Conservation (phyloP, 2,888 invertebrate genomes). For the Drosophila borborema region DNA sequence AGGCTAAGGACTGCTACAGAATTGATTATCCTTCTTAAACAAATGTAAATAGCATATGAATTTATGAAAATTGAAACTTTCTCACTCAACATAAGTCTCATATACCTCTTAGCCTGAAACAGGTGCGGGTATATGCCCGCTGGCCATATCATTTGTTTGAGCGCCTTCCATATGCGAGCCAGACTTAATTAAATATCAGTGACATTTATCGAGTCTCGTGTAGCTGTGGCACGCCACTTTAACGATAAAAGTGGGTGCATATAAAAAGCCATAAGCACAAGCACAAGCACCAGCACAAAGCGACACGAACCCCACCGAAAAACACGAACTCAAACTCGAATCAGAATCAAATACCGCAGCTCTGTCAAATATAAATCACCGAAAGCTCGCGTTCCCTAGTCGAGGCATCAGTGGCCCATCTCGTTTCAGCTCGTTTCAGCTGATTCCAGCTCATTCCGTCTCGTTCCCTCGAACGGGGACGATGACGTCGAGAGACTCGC, state of each 20-base stretch:
- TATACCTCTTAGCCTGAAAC: slow-evolving; percentile 1
- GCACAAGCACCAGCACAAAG: neutral
- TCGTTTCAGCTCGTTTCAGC: slow-evolving; percentile 18
- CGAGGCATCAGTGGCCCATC: slow-evolving; percentile 39
- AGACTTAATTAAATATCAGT: slow-evolving; percentile 79
- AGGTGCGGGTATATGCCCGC: slow-evolving; percentile 22
- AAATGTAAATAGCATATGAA: too few relatives aligned
- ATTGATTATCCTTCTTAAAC: too few relatives aligned
- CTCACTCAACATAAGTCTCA: neutral
- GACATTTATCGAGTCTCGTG: slow-evolving; percentile 79
- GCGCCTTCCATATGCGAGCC: slow-evolving; percentile 41
- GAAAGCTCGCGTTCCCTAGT: slow-evolving; percentile 63
- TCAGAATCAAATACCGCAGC: slow-evolving; percentile 63
- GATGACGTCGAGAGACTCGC: slow-evolving; percentile 4
- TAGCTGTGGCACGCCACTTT: slow-evolving; percentile 74
- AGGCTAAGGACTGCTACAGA: too few relatives aligned
- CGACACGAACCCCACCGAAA: slow-evolving; percentile 23
- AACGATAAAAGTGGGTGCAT: slow-evolving; percentile 68
- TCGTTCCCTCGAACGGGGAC: neutral
- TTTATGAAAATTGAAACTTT: too few relatives aligned
- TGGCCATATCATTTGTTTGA: slow-evolving; percentile 38
- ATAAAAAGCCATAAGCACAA: slow-evolving; percentile 23
- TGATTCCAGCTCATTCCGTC: slow-evolving; percentile 11
- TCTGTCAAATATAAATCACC: slow-evolving; percentile 79
- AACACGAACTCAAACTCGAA: slow-evolving; percentile 18